Evolutionary conservation across 1,140 invertebrate species (phyloP).

Genomic region (Pomacea maculata): DNA sequence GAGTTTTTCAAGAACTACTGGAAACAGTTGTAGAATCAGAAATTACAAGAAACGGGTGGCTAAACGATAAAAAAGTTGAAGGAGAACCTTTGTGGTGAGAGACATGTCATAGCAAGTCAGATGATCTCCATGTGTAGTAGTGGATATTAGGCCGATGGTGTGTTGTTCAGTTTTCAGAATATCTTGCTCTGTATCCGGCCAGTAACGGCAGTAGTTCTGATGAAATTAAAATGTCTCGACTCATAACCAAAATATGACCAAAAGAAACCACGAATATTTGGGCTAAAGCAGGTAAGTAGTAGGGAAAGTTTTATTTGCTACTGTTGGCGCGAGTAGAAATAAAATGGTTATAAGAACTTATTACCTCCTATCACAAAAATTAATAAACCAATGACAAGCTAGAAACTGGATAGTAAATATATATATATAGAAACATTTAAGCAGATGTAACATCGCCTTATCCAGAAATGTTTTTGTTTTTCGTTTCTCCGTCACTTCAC

Average conservation of each 20-base stretch:
- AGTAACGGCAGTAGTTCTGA: constrained; percentile 9
- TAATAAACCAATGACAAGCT: not conserved
- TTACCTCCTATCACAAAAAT: not conserved
- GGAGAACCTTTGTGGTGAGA: not conserved
- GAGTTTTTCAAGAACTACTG: too few species aligned
- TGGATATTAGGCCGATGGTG: not conserved
- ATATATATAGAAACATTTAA: not conserved
- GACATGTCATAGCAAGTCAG: not conserved
- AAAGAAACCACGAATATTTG: too few species aligned
- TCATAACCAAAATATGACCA: too few species aligned
- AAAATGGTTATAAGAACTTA: not conserved
- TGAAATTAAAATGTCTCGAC: too few species aligned
- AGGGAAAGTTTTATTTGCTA: too few species aligned
- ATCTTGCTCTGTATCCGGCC: not conserved
- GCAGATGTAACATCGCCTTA: not conserved
- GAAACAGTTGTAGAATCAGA: not conserved
- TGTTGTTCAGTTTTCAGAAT: not conserved
- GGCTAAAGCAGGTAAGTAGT: not conserved
- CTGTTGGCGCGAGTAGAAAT: not conserved
- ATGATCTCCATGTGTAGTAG: not conserved
- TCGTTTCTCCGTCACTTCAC: not conserved
- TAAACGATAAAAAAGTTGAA: not conserved
- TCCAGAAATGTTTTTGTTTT: not conserved
- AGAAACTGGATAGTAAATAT: not conserved
- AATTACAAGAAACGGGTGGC: not conserved